These are phyloP conservation scores for Mus musculus DNA, from an alignment of 2,113 vertebrate species.

Conservation along the genomic window DNA sequence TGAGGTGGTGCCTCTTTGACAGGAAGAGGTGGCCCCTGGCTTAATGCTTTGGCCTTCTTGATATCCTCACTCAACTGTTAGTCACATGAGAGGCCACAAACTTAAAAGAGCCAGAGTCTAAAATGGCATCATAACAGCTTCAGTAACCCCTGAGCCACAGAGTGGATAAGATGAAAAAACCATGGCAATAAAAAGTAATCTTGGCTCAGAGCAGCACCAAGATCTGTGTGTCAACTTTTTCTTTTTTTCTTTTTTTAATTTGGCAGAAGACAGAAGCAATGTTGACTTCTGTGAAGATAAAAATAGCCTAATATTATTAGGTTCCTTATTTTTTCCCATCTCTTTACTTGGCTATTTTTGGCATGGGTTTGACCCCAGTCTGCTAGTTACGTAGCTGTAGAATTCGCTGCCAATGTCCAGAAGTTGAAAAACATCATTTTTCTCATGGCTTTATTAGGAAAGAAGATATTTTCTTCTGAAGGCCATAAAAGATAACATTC, in stretches of 20 bases:
- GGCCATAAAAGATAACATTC: not conserved
- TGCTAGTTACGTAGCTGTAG: not conserved
- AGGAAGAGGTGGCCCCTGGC: not conserved
- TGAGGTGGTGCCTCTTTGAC: not conserved
- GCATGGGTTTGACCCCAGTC: not conserved
- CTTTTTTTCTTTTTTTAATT: not conserved
- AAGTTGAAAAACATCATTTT: not conserved
- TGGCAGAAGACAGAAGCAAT: not conserved
- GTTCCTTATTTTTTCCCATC: not conserved
- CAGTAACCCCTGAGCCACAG: not conserved
- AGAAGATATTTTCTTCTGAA: not conserved
- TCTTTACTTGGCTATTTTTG: not conserved
- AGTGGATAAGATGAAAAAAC: not conserved
- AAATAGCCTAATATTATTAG: slow-evolving; percentile 9
- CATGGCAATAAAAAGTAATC: not conserved
- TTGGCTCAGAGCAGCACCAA: not conserved
- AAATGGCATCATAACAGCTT: not conserved
- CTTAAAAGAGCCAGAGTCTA: not conserved
- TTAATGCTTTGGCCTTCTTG: not conserved
- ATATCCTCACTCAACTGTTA: not conserved
- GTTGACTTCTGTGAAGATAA: not conserved
- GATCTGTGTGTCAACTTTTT: not conserved
- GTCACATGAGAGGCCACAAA: not conserved
- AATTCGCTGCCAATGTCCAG: not conserved
- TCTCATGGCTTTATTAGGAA: not conserved